These are phyloP conservation scores for Condylura cristata DNA, from an alignment of 2,113 vertebrate species.

Conservation along the genomic window DNA sequence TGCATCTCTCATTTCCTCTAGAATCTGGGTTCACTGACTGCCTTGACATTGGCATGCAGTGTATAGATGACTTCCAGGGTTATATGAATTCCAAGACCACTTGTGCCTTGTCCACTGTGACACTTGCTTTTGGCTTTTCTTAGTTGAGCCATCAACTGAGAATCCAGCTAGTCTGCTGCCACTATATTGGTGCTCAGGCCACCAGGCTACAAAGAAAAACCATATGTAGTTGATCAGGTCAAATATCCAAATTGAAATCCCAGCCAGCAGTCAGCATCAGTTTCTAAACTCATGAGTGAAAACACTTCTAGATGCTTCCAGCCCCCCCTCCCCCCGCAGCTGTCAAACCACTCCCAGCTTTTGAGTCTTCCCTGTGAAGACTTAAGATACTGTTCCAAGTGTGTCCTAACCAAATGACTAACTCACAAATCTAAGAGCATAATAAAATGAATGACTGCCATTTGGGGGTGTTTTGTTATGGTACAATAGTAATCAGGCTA, in stretches of 20 bases:
- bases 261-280: background rate
- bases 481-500: background rate
- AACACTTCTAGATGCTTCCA: background rate
- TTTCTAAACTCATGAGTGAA: background rate
- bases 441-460: background rate
- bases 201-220: background rate
- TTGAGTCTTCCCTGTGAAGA: background rate
- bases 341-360: background rate
- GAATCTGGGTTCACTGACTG: background rate
- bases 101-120: background rate
- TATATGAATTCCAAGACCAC: accelerated
- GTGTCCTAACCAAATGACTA: background rate
- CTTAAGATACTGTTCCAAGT: accelerated
- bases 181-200: background rate
- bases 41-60: background rate
- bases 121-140: background rate
- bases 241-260: background rate
- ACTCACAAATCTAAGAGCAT: background rate
- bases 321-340: accelerated
- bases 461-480: background rate
- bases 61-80: background rate
- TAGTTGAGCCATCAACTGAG: background rate
- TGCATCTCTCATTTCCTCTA: background rate
- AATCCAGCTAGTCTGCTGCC: background rate
- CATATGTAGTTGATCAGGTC: background rate